These are phyloP conservation scores for Nycteola revayana DNA, from an alignment of 2,888 invertebrate genomes.

Conservation along the genomic window DNA sequence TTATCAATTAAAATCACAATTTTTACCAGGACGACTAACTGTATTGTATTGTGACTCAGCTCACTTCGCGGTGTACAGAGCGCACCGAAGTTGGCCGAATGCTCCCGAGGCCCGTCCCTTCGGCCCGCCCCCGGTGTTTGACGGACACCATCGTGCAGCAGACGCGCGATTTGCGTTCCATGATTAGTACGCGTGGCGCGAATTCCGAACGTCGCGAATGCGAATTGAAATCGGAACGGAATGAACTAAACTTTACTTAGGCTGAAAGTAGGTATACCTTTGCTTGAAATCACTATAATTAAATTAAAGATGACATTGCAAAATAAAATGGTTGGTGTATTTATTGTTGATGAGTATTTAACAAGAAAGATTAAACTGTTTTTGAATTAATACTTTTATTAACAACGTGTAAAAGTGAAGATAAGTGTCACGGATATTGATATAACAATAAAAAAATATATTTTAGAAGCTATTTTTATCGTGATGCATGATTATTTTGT, in stretches of 20 bases:
- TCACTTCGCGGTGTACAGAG: constrained; percentile 59
- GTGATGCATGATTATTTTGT: constrained; percentile 44
- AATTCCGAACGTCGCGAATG: constrained; percentile 45
- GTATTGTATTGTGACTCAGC: constrained; percentile 61
- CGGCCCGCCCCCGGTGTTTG: constrained; percentile 54
- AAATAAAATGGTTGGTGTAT: constrained; percentile 23
- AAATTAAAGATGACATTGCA: constrained; percentile 9
- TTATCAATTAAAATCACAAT: constrained; percentile 31
- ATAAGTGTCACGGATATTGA: constrained; percentile 19
- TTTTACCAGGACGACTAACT: constrained; percentile 22
- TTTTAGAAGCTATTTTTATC: constrained; percentile 32
- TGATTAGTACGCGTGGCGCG: constrained; percentile 62
- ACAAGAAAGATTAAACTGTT: constrained; percentile 1
- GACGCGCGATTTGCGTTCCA: constrained; percentile 62
- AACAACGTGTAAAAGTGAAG: constrained; percentile 28
- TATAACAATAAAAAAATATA: constrained; percentile 15
- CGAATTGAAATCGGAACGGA: constrained; percentile 44
- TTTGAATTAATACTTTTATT: constrained; percentile 4
- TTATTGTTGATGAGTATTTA: constrained; percentile 6
- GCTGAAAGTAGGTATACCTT: constrained; percentile 39
- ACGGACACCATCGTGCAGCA: constrained; percentile 53
- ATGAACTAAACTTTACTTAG: constrained; percentile 38
- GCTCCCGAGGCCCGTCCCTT: constrained; percentile 52
- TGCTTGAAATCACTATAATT: constrained; percentile 11
- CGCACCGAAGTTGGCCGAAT: constrained; percentile 60